Evolutionary conservation across 2,797 vertebrate genomes (phyloP).

Genomic region (Lophotriccus pileatus): DNA sequence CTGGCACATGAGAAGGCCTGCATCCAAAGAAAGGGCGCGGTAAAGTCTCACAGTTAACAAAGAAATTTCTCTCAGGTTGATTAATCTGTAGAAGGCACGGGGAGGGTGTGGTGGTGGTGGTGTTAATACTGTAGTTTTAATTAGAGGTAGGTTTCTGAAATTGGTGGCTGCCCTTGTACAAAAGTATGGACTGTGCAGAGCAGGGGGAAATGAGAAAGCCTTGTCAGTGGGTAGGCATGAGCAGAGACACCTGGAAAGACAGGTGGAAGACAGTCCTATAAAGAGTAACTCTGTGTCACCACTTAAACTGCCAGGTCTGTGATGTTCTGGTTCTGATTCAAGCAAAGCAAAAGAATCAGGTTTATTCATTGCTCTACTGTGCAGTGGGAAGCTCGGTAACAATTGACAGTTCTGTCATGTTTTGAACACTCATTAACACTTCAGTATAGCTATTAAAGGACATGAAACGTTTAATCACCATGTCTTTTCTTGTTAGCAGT

Average conservation of each 20-base stretch:
- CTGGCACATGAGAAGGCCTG: accelerated
- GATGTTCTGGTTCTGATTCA: not conserved
- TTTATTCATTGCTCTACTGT: not conserved
- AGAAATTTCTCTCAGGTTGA: not conserved
- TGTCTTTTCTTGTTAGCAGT: conserved; percentile 8
- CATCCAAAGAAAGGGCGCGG: accelerated
- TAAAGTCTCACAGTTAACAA: not conserved
- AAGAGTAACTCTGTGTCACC: not conserved
- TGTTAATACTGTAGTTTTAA: not conserved
- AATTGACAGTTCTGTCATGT: conserved; percentile 2
- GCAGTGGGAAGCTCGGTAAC: not conserved
- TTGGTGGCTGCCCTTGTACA: not conserved
- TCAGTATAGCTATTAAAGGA: conserved; percentile 41
- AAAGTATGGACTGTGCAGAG: not conserved
- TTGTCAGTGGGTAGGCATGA: accelerated
- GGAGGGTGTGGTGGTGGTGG: not conserved
- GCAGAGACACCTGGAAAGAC: not conserved
- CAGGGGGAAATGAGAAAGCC: not conserved
- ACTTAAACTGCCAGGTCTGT: not conserved
- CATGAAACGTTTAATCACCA: conserved; percentile 25
- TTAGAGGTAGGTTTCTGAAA: not conserved
- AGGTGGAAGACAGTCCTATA: not conserved
- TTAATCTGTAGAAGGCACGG: not conserved
- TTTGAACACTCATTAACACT: conserved; percentile 23
- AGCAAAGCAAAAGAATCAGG: not conserved